phyloP scores from a whole-genome alignment of 2,888 invertebrate species.

The Lepidonotus clava region DNA sequence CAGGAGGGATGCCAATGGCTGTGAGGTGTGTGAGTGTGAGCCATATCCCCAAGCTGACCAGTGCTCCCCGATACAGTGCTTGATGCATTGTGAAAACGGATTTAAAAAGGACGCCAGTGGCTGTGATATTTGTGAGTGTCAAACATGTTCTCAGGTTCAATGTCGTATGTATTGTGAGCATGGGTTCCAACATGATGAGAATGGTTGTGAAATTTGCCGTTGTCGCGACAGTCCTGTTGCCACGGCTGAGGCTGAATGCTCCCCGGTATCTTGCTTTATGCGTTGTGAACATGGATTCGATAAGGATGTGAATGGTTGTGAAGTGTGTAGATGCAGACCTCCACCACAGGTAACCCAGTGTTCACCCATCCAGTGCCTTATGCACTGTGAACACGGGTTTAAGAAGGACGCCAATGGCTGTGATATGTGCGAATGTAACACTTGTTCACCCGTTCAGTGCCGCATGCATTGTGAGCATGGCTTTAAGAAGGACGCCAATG shows the following conservation, averaged over 20 bases:
- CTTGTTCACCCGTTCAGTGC: slow-evolving; percentile 37
- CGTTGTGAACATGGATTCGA: slow-evolving; percentile 57
- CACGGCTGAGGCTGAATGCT: not conserved
- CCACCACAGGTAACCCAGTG: not conserved
- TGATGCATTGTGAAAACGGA: slow-evolving; percentile 58
- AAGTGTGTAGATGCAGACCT: slow-evolving; percentile 26
- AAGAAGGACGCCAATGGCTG: not conserved
- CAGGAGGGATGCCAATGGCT: not conserved
- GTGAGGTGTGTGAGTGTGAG: slow-evolving; percentile 47
- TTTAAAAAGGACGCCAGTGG: slow-evolving; percentile 54
- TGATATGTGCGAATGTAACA: not conserved
- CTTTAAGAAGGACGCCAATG: slow-evolving; percentile 45
- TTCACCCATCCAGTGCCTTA: not conserved
- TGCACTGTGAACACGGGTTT: slow-evolving; percentile 16
- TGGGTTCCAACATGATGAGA: not conserved
- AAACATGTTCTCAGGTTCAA: not conserved
- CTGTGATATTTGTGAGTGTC: slow-evolving; percentile 57
- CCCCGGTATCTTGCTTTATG: slow-evolving; percentile 49
- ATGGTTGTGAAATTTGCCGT: not conserved
- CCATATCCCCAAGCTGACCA: not conserved
- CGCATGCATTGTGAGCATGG: slow-evolving; percentile 40
- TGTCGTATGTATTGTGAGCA: slow-evolving; percentile 56
- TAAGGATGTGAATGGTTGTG: slow-evolving; percentile 52
- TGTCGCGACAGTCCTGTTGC: not conserved
- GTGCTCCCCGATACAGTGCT: slow-evolving; percentile 9